Evolutionary conservation across 2,888 invertebrate species (phyloP), one percentile per base, ranked within the genome.

Genomic region (Halictus quadricinctus): DNA sequence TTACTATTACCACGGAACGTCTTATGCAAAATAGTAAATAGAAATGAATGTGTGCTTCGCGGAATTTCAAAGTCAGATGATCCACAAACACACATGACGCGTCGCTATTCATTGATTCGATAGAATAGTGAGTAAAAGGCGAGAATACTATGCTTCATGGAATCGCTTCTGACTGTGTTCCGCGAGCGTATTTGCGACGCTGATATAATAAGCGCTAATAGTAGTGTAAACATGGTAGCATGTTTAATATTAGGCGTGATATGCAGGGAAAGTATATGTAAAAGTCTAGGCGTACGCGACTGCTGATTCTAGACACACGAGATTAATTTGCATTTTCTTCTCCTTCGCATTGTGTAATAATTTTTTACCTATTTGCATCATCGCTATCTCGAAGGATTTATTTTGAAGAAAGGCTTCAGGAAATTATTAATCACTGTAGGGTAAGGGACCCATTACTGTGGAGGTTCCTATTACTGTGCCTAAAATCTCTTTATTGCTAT

Each of bases 111-210:
- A 29, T 48, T 41, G 13, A 50, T 54, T 48, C 43, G 15, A 10
- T 2, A n/a, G 18, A 29, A 82, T 12, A 50, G 43, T 41, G 50
- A 58, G 72, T 12, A 25, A 66, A 58, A 18, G n/a, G 25, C 46
- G 29, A 25, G 72, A 76, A 72, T 60, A 66, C 43, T 43, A 29
- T 13, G 25, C 10, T 29, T 72, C 72, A 2, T 18, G n/a, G 60
- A 84, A 78, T 60, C 74, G 36, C 13, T 48, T 43, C 70, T 10
- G 58, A 73, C 36, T 7, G 10, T 21, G 25, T 15, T 64, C 7
- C 6, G n/a, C 13, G 1, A 50, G 25, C 60, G 43, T 84, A 84
- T 84, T 83, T 84, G 72, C 66, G 70, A 72, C 50, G 85, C 79
- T 85, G 80, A 84, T 50, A 77, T 84, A 64, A 74, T 18, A 69